Conservation (phyloP, 64 coral and sea anemone genomes). For the Pachyseris speciosa region DNA sequence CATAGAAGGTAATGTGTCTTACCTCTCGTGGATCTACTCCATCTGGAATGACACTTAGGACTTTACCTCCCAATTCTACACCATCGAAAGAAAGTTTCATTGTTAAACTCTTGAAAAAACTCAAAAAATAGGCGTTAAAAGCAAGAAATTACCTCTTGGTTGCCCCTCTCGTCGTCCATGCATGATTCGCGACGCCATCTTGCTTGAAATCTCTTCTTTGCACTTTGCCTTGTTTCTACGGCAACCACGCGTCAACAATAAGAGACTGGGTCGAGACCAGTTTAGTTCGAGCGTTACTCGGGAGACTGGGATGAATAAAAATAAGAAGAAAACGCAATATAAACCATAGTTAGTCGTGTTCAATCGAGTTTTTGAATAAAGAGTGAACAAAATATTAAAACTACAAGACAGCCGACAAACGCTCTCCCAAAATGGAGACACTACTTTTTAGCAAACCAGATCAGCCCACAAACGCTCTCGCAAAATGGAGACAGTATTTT, state of each 20-base stretch:
- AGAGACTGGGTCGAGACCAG: background rate
- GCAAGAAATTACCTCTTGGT: constrained; percentile 71
- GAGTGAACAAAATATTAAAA: too few relatives aligned
- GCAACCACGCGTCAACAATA: constrained; percentile 16
- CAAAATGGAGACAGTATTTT: too few relatives aligned
- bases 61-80: constrained; percentile 18
- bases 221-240: constrained; percentile 58
- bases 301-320: background rate
- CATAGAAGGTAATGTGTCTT: background rate
- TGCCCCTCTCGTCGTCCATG: constrained; percentile 81
- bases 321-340: too few relatives aligned
- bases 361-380: too few relatives aligned
- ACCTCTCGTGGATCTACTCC: constrained; percentile 74
- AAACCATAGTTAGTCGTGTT: too few relatives aligned
- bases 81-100: background rate
- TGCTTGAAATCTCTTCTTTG: background rate
- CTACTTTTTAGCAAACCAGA: too few relatives aligned
- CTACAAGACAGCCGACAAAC: too few relatives aligned
- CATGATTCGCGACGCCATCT: constrained; percentile 64
- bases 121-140: background rate
- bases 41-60: constrained; percentile 56
- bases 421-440: too few relatives aligned
- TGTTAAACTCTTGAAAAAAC: background rate
- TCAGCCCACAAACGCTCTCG: too few relatives aligned
- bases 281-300: background rate